Evolutionary conservation across 2,888 invertebrate genomes (phyloP).

Genomic region (Hyalella azteca): DNA sequence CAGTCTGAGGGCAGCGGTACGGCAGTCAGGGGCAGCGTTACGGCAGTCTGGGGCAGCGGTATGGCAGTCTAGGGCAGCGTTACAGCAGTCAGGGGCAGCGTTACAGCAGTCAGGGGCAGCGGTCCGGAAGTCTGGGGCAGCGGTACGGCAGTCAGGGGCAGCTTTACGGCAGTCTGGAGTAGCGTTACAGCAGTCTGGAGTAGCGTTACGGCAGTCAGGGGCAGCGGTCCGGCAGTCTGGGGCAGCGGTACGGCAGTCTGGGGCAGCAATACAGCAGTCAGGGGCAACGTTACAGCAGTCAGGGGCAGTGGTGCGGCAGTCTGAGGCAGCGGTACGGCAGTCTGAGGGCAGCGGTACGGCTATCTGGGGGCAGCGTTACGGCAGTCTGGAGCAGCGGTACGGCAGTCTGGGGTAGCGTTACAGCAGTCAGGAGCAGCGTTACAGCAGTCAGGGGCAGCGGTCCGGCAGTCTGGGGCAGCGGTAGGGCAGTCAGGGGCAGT

Average conservation of each 20-base stretch:
- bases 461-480: background rate
- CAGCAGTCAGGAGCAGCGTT: background rate
- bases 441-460: background rate
- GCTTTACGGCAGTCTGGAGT: background rate
- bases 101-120: background rate
- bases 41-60: background rate
- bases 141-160: background rate
- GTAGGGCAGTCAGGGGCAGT: background rate
- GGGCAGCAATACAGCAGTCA: background rate
- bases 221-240: background rate
- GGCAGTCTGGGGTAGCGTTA: background rate
- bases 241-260: background rate
- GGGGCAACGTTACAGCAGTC: background rate
- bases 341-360: background rate
- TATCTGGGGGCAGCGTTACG: background rate
- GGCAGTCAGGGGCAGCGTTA: background rate
- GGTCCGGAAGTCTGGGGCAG: background rate
- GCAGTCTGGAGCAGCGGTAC: background rate
- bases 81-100: background rate
- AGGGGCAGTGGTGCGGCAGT: background rate
- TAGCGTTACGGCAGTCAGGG: background rate
- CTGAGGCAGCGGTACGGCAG: background rate
- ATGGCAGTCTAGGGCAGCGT: too few species aligned
- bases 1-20: background rate
- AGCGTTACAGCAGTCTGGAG: background rate